phyloP scores from a whole-genome alignment of 2,888 invertebrate species.

The Tridacna gigas region DNA sequence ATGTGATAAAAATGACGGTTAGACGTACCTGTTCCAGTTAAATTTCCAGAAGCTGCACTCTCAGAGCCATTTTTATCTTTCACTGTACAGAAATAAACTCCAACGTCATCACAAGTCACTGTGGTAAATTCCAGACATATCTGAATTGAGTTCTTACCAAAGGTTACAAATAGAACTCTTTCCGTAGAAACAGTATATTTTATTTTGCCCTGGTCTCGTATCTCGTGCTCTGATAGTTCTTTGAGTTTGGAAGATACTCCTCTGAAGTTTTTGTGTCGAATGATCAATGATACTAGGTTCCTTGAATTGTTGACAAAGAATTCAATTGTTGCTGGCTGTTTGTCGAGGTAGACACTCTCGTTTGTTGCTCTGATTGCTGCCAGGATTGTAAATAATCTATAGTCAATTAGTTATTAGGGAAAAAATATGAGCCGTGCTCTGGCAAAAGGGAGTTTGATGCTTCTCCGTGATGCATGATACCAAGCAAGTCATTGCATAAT shows the following conservation, averaged over 20 bases:
- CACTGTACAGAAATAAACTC: conserved; percentile 14
- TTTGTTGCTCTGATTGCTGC: not conserved
- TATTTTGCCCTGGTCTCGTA: not conserved
- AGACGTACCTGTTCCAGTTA: conserved; percentile 12
- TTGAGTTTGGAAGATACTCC: not conserved
- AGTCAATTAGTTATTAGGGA: too few species aligned
- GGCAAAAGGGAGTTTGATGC: too few species aligned
- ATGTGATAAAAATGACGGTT: not conserved
- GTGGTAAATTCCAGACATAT: not conserved
- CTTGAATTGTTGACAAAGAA: not conserved
- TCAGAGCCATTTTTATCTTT: not conserved
- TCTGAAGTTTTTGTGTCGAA: not conserved
- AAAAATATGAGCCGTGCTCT: too few species aligned
- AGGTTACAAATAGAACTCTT: not conserved
- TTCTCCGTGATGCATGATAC: too few species aligned
- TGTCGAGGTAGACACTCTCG: not conserved
- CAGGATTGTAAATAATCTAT: not conserved
- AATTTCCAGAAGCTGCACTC: not conserved
- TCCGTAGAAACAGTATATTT: not conserved
- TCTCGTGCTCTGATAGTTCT: not conserved
- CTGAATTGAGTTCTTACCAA: not conserved
- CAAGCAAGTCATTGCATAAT: too few species aligned
- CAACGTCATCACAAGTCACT: conserved; percentile 6
- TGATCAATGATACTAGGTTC: not conserved
- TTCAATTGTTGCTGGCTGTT: conserved; percentile 1